Percentiles rank a stretch among this genome's conserved stretches.
Evolutionary conservation across 2,797 vertebrate species (phyloP).

Genomic region (Gymnothorax javanicus): DNA sequence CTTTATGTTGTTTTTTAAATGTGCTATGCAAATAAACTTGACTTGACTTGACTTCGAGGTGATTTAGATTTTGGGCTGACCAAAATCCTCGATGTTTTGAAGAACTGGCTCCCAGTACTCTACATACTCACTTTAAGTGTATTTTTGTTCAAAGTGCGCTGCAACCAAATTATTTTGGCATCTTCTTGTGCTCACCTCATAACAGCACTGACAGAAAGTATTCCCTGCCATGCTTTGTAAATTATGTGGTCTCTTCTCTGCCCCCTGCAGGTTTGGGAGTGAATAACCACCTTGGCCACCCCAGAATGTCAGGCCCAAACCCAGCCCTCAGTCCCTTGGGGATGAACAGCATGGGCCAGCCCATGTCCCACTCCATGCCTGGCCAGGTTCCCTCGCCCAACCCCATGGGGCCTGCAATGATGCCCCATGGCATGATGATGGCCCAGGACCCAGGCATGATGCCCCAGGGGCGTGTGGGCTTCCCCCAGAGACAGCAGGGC

Average conservation of each 20-base stretch:
- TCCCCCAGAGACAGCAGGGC: conserved; percentile 85
- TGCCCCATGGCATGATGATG: conserved; percentile 95
- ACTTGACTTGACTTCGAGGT: too few relatives aligned
- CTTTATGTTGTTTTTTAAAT: too few relatives aligned
- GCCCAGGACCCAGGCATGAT: conserved; percentile 94
- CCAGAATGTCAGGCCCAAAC: conserved; percentile 94
- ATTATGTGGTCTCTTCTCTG: conserved; percentile 22
- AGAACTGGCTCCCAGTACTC: too few relatives aligned
- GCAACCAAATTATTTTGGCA: too few relatives aligned
- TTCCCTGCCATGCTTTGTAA: background rate
- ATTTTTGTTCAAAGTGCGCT: too few relatives aligned
- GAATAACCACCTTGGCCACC: conserved; percentile 90
- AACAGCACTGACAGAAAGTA: background rate
- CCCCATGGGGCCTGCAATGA: conserved; percentile 87
- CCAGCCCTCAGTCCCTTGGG: conserved; percentile 96
- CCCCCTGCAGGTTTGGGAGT: conserved; percentile 86
- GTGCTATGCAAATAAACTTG: too few relatives aligned
- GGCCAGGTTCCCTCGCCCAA: conserved; percentile 98
- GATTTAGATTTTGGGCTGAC: too few relatives aligned
- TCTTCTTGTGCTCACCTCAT: background rate
- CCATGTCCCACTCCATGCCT: conserved; percentile 90
- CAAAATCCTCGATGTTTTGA: too few relatives aligned
- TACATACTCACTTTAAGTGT: too few relatives aligned
- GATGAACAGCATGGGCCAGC: conserved; percentile 87
- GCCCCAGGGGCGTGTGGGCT: conserved; percentile 95